Percentiles rank a stretch among this genome's conserved stretches.
phyloP scores from a whole-genome alignment of 2,797 vertebrate species.

The Phalloptychus januarius region DNA sequence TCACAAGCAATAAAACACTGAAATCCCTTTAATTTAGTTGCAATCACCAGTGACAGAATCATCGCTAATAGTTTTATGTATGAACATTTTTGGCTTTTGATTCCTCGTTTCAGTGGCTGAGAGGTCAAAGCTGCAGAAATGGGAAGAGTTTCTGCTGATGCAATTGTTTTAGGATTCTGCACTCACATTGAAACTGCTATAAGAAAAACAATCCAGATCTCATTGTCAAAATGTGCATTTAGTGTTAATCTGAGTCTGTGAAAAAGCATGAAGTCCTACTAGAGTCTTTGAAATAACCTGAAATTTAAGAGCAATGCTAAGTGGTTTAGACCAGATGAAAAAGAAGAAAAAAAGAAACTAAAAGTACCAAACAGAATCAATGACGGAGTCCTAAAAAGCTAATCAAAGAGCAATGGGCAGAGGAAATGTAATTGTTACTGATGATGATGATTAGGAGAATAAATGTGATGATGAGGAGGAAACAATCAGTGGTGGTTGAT shows the following conservation, averaged over 20 bases:
- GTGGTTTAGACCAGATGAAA: background rate
- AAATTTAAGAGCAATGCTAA: background rate
- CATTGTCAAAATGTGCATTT: background rate
- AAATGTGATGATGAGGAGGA: background rate
- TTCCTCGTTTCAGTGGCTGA: background rate
- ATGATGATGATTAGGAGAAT: background rate
- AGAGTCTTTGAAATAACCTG: background rate
- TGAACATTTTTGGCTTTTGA: background rate
- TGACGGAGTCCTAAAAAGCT: background rate
- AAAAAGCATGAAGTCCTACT: background rate
- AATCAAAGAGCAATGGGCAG: background rate
- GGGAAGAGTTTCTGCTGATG: background rate
- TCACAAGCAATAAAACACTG: background rate
- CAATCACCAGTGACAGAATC: background rate
- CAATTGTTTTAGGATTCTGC: background rate
- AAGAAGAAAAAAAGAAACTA: background rate
- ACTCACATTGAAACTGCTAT: background rate
- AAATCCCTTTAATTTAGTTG: background rate
- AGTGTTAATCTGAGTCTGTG: background rate
- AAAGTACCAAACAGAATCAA: background rate
- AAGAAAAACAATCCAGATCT: background rate
- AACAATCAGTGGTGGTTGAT: background rate
- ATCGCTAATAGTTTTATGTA: background rate
- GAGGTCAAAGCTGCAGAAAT: background rate
- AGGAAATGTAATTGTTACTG: background rate